phyloP scores from a whole-genome alignment of 1,140 invertebrate genomes.

The Ruditapes philippinarum region DNA sequence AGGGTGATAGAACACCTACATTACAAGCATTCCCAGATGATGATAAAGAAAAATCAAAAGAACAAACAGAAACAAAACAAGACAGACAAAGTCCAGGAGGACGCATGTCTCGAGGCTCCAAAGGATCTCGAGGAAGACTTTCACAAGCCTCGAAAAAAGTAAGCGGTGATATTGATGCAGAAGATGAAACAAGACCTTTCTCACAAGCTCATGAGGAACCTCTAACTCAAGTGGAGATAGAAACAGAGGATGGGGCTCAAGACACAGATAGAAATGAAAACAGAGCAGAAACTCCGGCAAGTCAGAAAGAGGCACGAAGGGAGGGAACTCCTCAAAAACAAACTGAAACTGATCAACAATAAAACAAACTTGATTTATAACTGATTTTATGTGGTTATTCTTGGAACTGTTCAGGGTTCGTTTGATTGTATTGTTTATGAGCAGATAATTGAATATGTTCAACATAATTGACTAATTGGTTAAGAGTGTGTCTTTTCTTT shows the following conservation, averaged over 20 bases:
- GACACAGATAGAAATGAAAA: neutral
- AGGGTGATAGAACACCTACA: slow-evolving; percentile 21
- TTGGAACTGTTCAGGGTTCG: no score
- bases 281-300: neutral
- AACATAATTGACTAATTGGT: no score
- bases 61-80: neutral
- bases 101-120: slow-evolving; percentile 10
- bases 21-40: slow-evolving; percentile 12
- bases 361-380: no score
- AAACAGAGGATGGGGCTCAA: slow-evolving; percentile 12
- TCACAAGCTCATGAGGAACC: slow-evolving; percentile 64
- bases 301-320: neutral
- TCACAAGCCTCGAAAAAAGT: slow-evolving; percentile 45
- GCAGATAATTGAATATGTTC: no score
- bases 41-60: neutral
- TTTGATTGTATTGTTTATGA: no score
- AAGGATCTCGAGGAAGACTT: slow-evolving; percentile 41
- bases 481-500: no score
- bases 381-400: no score
- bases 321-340: no score
- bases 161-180: slow-evolving; percentile 34
- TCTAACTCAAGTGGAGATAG: slow-evolving; percentile 54
- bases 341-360: no score
- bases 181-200: slow-evolving; percentile 44
- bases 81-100: slow-evolving; percentile 13